A percentile compares a stretch with the other conserved stretches of the same genome.
Conservation (phyloP, 2,888 invertebrate species). For the Stenurella melanura region DNA sequence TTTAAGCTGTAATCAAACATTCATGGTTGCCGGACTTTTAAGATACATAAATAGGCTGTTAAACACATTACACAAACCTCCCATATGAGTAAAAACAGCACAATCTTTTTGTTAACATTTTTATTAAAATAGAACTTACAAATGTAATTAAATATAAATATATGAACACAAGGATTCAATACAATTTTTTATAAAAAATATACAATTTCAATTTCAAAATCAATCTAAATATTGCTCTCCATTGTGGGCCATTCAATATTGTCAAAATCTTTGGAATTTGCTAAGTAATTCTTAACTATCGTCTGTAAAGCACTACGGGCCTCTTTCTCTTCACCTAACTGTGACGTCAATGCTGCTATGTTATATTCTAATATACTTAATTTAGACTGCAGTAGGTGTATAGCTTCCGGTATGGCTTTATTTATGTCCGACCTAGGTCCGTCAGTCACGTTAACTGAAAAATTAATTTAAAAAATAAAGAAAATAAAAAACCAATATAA, state of each 20-base stretch:
- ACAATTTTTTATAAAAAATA: slow-evolving; percentile 27
- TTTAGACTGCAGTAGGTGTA: slow-evolving; percentile 64
- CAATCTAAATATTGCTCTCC: slow-evolving; percentile 62
- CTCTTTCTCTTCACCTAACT: slow-evolving; percentile 70
- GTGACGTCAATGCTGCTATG: slow-evolving; percentile 66
- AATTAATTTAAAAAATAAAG: slow-evolving; percentile 25
- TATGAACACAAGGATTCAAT: slow-evolving; percentile 35
- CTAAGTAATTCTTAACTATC: slow-evolving; percentile 64
- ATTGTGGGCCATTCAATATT: slow-evolving; percentile 70
- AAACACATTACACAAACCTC: too few species aligned
- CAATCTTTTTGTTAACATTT: slow-evolving; percentile 15
- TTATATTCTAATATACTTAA: slow-evolving; percentile 69
- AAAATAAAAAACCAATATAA: not conserved
- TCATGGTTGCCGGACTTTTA: too few species aligned
- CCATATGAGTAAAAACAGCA: not conserved
- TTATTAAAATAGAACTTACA: slow-evolving; percentile 30
- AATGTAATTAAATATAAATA: slow-evolving; percentile 34
- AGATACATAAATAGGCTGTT: too few species aligned
- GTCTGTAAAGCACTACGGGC: slow-evolving; percentile 67
- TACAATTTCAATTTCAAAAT: slow-evolving; percentile 14
- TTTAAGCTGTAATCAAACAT: too few species aligned
- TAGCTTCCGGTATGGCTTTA: slow-evolving; percentile 62
- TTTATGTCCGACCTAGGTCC: slow-evolving; percentile 61
- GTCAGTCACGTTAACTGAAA: slow-evolving; percentile 64
- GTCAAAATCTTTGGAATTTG: slow-evolving; percentile 66